Conservation (phyloP, 2,888 invertebrate genomes). For the Quadroppia sp. region DNA sequence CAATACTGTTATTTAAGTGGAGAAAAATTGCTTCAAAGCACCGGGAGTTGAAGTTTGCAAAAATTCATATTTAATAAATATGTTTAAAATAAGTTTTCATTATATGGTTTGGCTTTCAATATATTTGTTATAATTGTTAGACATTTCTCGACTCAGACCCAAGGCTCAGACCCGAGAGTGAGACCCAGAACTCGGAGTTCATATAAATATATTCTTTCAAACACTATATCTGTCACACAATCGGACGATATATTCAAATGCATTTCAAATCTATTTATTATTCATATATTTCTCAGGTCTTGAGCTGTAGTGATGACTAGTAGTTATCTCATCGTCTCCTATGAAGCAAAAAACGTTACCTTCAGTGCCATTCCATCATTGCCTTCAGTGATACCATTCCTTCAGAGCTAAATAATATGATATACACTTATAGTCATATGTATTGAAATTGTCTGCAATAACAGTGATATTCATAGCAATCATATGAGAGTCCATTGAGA, state of each 20-base stretch:
- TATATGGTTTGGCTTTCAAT: neutral
- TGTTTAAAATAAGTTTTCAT: neutral
- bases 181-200: neutral
- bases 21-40: neutral
- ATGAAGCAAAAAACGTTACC: conserved; percentile 10
- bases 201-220: neutral
- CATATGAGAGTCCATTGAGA: conserved; percentile 7
- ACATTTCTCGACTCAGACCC: neutral
- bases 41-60: neutral
- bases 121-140: neutral
- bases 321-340: conserved; percentile 17
- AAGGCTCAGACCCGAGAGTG: no score
- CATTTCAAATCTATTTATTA: neutral
- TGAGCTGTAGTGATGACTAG: conserved; percentile 10
- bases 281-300: neutral
- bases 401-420: neutral
- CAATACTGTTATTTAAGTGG: conserved; percentile 14
- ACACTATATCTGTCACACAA: conserved; percentile 15
- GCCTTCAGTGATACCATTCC: conserved; percentile 12
- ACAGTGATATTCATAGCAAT: conserved; percentile 11
- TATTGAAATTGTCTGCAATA: neutral
- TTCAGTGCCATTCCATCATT: neutral
- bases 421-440: neutral
- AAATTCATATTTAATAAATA: neutral
- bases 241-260: neutral